These are phyloP conservation scores for Aricia agestis DNA, from an alignment of 1,140 invertebrate species.

Conservation along the genomic window DNA sequence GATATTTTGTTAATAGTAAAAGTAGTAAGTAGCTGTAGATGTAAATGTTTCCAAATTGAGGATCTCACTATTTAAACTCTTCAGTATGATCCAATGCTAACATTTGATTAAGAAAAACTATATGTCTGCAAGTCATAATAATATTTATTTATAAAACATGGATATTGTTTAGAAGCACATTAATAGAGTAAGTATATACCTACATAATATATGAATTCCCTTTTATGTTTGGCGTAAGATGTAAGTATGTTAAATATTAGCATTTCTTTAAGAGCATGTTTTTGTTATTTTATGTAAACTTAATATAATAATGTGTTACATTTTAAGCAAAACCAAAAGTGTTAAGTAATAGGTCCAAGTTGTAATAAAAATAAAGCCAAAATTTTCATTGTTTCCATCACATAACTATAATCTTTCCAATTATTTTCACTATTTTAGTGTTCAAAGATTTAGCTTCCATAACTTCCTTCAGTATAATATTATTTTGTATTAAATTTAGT, in stretches of 20 bases:
- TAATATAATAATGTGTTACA: conserved; percentile 24
- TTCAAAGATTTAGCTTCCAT: too few species aligned
- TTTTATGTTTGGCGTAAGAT: not conserved
- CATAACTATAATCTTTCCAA: too few species aligned
- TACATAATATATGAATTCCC: not conserved
- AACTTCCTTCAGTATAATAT: too few species aligned
- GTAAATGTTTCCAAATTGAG: conserved; percentile 14
- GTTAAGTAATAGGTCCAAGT: conserved; percentile 27
- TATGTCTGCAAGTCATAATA: not conserved
- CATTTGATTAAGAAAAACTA: not conserved
- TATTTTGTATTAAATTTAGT: too few species aligned
- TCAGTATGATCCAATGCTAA: not conserved
- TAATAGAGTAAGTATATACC: too few species aligned
- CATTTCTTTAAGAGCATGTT: conserved; percentile 1
- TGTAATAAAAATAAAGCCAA: conserved; percentile 8
- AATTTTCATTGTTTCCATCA: not conserved
- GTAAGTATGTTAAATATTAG: conserved; percentile 8
- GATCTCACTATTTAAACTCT: conserved; percentile 68
- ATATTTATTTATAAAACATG: not conserved
- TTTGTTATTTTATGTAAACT: conserved; percentile 32
- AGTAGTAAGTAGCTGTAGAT: conserved; percentile 30
- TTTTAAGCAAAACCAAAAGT: conserved; percentile 44
- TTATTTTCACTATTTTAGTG: too few species aligned
- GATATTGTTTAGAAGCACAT: not conserved
- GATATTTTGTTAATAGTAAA: conserved; percentile 49